Conservation (phyloP, 2,113 vertebrate genomes). For the Puntigrus tetrazona region DNA sequence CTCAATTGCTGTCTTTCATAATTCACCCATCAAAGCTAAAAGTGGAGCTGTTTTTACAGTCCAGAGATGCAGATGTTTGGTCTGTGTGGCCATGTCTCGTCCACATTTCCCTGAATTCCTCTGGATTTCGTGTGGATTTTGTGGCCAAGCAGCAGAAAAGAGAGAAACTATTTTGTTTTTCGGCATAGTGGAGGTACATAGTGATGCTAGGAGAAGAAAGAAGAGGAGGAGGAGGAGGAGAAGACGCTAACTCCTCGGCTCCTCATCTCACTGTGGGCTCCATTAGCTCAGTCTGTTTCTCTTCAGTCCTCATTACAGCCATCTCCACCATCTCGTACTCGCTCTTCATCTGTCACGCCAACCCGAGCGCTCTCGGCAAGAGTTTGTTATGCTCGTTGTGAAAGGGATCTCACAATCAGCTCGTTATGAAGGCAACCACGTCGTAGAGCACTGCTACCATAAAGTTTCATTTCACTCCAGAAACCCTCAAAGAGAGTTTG, state of each 20-base stretch:
- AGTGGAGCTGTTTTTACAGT: slow-evolving; percentile 30
- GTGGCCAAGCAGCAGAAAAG: not conserved
- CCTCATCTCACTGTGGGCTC: slow-evolving; percentile 58
- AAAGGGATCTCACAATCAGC: slow-evolving; percentile 19
- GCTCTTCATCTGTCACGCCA: not conserved
- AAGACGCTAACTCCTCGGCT: slow-evolving; percentile 11
- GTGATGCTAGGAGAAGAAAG: slow-evolving; percentile 23
- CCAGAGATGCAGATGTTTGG: slow-evolving; percentile 42
- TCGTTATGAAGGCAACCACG: not conserved
- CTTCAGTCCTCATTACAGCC: slow-evolving; percentile 63
- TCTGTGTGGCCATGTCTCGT: slow-evolving; percentile 16
- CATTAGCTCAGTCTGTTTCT: slow-evolving; percentile 55
- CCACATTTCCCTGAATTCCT: slow-evolving; percentile 20
- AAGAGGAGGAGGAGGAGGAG: slow-evolving; percentile 36
- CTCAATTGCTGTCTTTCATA: slow-evolving; percentile 48
- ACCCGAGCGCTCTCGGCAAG: slow-evolving; percentile 41
- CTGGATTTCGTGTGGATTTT: not conserved
- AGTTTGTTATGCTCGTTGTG: slow-evolving; percentile 11
- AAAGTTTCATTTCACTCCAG: not conserved
- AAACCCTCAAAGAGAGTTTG: slow-evolving; percentile 3
- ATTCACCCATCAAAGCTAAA: slow-evolving; percentile 48
- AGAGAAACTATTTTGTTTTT: not conserved
- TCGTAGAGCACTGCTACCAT: not conserved
- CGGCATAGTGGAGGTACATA: not conserved
- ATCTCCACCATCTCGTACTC: slow-evolving; percentile 48